A percentile compares a stretch with the other conserved stretches of the same genome.
These are phyloP conservation scores for Melierax canorus DNA, from an alignment of 2,113 vertebrate genomes.

Conservation along the genomic window DNA sequence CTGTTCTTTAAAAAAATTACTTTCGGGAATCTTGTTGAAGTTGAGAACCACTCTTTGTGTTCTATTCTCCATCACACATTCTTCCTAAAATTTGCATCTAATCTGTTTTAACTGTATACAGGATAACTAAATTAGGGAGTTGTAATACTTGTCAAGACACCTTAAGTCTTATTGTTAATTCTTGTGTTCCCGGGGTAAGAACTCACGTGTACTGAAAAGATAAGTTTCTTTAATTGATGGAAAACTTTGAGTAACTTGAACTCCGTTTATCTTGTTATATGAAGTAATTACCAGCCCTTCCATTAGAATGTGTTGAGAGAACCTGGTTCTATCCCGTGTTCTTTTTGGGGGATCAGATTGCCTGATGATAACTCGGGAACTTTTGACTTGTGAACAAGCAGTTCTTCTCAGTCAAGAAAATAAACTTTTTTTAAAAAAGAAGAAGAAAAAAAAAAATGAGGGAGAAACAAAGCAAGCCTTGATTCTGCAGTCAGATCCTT, in stretches of 20 bases:
- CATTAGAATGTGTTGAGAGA: background rate
- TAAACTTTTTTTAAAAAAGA: background rate
- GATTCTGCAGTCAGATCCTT: constrained; percentile 5
- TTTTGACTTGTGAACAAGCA: background rate
- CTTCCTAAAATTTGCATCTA: background rate
- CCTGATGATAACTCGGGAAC: background rate
- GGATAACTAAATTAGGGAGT: background rate
- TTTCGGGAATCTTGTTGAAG: background rate
- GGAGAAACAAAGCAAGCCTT: constrained; percentile 50
- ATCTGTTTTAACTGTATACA: background rate
- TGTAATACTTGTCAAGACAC: background rate
- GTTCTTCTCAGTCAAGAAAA: constrained; percentile 14
- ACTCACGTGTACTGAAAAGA: background rate
- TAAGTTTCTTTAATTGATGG: constrained; percentile 6
- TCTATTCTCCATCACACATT: background rate
- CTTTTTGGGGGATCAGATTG: constrained; percentile 33
- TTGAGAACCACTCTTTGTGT: background rate
- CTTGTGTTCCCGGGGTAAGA: background rate
- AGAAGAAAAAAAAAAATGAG: background rate
- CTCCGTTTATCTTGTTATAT: constrained; percentile 9
- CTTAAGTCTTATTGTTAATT: background rate
- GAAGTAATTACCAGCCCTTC: constrained; percentile 11
- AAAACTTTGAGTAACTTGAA: constrained; percentile 28
- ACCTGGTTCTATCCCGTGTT: background rate
- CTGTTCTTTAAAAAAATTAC: background rate